Percentiles rank a stretch among this genome's conserved stretches.
Conservation (phyloP, 1,140 invertebrate species). For the Brachionus rotundiformis region DNA sequence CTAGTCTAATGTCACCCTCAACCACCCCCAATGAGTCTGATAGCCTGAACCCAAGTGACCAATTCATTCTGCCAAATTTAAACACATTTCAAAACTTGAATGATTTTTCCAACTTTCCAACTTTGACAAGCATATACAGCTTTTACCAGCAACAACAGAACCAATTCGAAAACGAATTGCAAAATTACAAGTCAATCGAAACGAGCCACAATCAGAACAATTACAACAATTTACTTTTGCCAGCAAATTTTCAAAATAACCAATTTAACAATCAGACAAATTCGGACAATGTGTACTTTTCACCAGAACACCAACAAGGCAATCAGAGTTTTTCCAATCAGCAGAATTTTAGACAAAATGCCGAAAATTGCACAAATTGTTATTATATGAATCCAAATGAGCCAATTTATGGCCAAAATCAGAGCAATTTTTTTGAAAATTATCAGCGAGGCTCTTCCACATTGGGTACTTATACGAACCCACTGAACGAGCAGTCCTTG, state of each 20-base stretch:
- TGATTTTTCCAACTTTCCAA: slow-evolving; percentile 33
- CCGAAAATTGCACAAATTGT: slow-evolving; percentile 15
- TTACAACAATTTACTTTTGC: background rate
- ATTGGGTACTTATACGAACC: background rate
- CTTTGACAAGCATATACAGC: slow-evolving; percentile 42
- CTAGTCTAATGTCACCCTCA: background rate
- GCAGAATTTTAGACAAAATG: background rate
- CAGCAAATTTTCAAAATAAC: background rate
- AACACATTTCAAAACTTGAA: background rate
- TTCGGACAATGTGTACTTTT: slow-evolving; percentile 2
- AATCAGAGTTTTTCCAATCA: background rate
- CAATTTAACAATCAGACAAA: slow-evolving; percentile 15
- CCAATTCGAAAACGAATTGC: slow-evolving; percentile 7
- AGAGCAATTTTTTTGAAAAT: background rate
- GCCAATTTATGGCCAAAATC: background rate
- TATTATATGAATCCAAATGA: background rate
- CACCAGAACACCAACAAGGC: background rate
- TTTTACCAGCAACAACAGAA: slow-evolving; percentile 51
- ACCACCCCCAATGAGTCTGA: background rate
- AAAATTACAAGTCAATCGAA: background rate
- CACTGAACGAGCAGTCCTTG: background rate
- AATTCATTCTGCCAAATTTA: slow-evolving; percentile 25
- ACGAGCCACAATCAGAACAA: background rate
- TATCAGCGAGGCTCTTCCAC: slow-evolving; percentile 2
- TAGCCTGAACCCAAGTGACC: background rate